Percentiles rank a stretch among this genome's conserved stretches.
Evolutionary conservation across 2,888 invertebrate genomes (phyloP).

Genomic region (Melinaea marsaeus): DNA sequence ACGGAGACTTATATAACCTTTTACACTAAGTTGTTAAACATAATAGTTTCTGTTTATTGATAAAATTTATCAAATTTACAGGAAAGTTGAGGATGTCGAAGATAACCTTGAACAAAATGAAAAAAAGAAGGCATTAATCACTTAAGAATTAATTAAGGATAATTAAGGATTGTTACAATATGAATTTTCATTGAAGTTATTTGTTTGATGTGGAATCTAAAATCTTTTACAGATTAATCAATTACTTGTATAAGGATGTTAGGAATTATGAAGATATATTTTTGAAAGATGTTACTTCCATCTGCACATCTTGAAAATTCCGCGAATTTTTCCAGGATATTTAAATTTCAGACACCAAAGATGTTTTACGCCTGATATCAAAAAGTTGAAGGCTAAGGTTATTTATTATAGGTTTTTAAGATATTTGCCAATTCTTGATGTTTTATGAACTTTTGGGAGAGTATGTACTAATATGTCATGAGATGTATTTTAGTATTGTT

Average conservation of each 20-base stretch:
- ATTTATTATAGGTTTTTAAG: too few relatives aligned
- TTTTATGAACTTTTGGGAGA: too few relatives aligned
- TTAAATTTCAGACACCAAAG: not conserved
- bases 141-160: conserved; percentile 29
- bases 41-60: not conserved
- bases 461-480: too few relatives aligned
- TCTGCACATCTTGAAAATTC: too few relatives aligned
- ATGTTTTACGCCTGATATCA: too few relatives aligned
- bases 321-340: not conserved
- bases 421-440: too few relatives aligned
- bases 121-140: conserved; percentile 35
- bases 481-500: too few relatives aligned
- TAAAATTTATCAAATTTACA: conserved; percentile 24
- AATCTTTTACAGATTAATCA: not conserved
- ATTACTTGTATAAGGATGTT: too few relatives aligned
- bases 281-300: too few relatives aligned
- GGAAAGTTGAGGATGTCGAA: conserved; percentile 36
- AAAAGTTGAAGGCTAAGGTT: too few relatives aligned
- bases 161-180: not conserved
- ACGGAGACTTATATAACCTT: conserved; percentile 20
- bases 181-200: not conserved
- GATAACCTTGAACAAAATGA: conserved; percentile 29
- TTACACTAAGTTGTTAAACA: too few relatives aligned
- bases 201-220: not conserved
- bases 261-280: too few relatives aligned